Conservation (phyloP, 2,113 vertebrate genomes). For the Parotia lawesii region DNA sequence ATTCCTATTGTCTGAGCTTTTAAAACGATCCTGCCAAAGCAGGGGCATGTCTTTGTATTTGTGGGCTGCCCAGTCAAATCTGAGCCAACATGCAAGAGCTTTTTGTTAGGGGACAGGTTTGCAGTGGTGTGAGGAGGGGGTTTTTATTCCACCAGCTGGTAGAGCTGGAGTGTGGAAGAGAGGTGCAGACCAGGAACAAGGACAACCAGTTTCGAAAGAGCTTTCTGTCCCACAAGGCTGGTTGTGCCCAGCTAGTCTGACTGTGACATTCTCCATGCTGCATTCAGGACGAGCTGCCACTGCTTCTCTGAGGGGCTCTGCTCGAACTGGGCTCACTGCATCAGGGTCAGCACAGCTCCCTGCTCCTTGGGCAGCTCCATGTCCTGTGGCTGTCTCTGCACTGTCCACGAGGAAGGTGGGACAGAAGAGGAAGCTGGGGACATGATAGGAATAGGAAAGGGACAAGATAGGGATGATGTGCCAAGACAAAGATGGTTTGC, state of each 20-base stretch:
- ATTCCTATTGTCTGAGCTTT: not conserved
- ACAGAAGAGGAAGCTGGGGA: not conserved
- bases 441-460: not conserved
- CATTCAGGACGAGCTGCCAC: not conserved
- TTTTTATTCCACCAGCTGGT: not conserved
- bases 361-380: not conserved
- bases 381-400: rapidly evolving
- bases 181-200: not conserved
- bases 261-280: not conserved
- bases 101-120: not conserved
- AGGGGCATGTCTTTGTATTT: not conserved
- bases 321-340: rapidly evolving
- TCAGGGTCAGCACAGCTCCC: not conserved
- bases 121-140: not conserved
- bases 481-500: rapidly evolving
- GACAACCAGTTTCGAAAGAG: not conserved
- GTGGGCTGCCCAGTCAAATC: not conserved
- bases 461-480: not conserved
- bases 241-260: not conserved
- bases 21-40: not conserved
- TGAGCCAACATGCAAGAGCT: not conserved
- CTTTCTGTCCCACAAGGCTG: not conserved
- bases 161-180: not conserved
- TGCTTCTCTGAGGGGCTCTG: not conserved
- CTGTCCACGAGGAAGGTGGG: not conserved